phyloP scores from a whole-genome alignment of 1,140 invertebrate genomes.

The Heliconius eleuchia region DNA sequence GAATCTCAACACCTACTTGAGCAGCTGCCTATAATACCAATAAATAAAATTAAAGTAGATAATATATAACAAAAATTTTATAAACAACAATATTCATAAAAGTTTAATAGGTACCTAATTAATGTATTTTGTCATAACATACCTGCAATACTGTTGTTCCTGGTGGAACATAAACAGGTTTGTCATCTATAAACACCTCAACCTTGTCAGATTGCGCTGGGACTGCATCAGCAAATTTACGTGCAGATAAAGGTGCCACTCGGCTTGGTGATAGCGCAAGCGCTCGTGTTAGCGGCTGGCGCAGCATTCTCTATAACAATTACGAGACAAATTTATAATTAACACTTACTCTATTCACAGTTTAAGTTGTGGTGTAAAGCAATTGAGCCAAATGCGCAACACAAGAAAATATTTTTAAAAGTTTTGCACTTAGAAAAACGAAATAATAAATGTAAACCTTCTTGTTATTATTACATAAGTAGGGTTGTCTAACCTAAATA shows the following conservation, averaged over 20 bases:
- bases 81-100: slow-evolving; percentile 2
- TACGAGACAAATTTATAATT: slow-evolving; percentile 31
- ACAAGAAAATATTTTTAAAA: neutral
- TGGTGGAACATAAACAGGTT: slow-evolving; percentile 95
- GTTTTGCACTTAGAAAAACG: neutral
- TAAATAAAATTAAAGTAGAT: slow-evolving; percentile 26
- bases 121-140: slow-evolving; percentile 34
- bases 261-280: slow-evolving; percentile 70
- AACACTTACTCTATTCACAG: neutral
- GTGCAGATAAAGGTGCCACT: slow-evolving; percentile 68
- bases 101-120: neutral
- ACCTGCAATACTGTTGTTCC: slow-evolving; percentile 99
- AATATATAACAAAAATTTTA: neutral
- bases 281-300: slow-evolving; percentile 81
- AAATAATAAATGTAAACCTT: slow-evolving; percentile 37
- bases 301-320: slow-evolving; percentile 82
- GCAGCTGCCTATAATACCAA: slow-evolving; percentile 90
- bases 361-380: neutral
- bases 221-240: slow-evolving; percentile 62
- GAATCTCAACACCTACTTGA: slow-evolving; percentile 97
- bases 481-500: slow-evolving; percentile 68
- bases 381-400: neutral
- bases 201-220: slow-evolving; percentile 89
- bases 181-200: slow-evolving; percentile 99
- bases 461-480: slow-evolving; percentile 79